Evolutionary conservation across 2,113 vertebrate species (phyloP).

Genomic region (Rhagologus leucostigma): DNA sequence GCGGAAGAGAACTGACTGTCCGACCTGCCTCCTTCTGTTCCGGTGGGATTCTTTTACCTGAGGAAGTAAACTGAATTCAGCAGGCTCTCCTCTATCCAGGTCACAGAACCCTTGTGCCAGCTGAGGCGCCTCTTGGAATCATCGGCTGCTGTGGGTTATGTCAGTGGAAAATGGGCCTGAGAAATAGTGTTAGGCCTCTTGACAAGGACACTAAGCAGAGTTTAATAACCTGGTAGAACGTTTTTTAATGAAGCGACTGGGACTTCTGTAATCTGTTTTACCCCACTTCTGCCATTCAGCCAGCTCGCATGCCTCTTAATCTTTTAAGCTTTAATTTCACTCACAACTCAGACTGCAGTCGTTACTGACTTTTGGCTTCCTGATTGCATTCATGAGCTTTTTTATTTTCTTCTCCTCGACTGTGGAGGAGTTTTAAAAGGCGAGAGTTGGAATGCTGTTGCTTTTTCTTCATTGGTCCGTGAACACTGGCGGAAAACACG

Average conservation of each 20-base stretch:
- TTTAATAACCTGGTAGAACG: background rate
- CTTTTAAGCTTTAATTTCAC: constrained; percentile 74
- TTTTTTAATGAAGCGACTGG: background rate
- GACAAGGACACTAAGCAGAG: background rate
- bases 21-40: background rate
- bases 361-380: constrained; percentile 13
- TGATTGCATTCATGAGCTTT: background rate
- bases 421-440: background rate
- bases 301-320: constrained; percentile 58
- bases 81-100: background rate
- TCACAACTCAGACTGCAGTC: constrained; percentile 33
- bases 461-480: background rate
- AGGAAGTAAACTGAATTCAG: background rate
- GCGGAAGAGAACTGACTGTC: background rate
- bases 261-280: background rate
- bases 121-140: background rate
- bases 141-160: background rate
- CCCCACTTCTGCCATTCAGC: background rate
- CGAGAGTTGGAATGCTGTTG: background rate
- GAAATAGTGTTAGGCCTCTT: background rate
- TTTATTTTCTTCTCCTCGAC: background rate
- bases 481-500: background rate
- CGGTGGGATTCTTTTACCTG: background rate
- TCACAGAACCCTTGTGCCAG: background rate
- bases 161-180: background rate